Conservation (phyloP, 2,797 vertebrate genomes). For the Hafferia zeledoni region DNA sequence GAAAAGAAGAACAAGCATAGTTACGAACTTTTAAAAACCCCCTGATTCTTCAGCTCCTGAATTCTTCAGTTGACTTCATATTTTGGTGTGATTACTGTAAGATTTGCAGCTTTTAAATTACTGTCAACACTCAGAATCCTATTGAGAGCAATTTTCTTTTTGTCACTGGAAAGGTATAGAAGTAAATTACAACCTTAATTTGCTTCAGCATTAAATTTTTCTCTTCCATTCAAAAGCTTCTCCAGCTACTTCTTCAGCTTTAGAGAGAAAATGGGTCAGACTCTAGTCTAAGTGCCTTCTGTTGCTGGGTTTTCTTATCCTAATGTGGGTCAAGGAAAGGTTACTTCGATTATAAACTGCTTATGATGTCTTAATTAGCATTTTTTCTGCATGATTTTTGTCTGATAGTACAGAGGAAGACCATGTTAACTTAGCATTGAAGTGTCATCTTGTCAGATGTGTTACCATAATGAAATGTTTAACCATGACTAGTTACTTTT, state of each 20-base stretch:
- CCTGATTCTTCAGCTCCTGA: not conserved
- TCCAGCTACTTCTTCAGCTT: not conserved
- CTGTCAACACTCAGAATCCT: not conserved
- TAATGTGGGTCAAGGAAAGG: slow-evolving; percentile 42
- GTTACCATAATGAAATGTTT: not conserved
- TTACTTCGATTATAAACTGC: slow-evolving; percentile 28
- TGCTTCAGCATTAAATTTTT: not conserved
- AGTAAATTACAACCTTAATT: not conserved
- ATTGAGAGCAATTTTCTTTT: not conserved
- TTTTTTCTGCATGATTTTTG: slow-evolving; percentile 21
- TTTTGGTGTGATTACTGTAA: not conserved
- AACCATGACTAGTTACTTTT: not conserved
- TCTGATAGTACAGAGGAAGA: not conserved
- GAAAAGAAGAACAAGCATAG: not conserved
- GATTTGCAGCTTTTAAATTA: not conserved
- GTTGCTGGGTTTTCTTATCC: slow-evolving; percentile 45
- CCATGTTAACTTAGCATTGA: not conserved
- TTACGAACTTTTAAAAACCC: not conserved
- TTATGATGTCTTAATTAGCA: slow-evolving; percentile 35
- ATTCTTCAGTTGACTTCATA: not conserved
- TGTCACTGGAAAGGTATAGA: not conserved
- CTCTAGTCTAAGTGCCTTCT: slow-evolving; percentile 33
- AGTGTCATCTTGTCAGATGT: not conserved
- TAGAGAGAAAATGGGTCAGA: slow-evolving; percentile 11
- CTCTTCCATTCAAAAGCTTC: not conserved